phyloP scores from a whole-genome alignment of 2,888 invertebrate species.

The Aethes cnicana region DNA sequence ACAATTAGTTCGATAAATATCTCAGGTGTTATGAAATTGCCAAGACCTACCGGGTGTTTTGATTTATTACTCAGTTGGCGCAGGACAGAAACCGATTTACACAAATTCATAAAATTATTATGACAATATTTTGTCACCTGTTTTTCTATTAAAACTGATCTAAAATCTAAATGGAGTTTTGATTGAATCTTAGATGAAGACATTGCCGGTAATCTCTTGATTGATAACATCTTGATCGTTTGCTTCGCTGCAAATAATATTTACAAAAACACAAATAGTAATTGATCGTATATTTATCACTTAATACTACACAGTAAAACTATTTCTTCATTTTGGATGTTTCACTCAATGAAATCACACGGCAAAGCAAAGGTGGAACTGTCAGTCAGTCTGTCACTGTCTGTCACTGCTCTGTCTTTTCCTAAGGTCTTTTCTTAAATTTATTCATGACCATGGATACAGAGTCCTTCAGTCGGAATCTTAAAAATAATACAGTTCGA shows the following conservation, averaged over 20 bases:
- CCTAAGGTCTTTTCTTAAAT: too few relatives aligned
- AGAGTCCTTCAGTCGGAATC: too few relatives aligned
- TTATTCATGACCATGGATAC: too few relatives aligned
- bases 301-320: conserved; percentile 4
- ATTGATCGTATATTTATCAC: neutral
- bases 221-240: conserved; percentile 57
- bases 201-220: conserved; percentile 60
- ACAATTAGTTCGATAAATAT: neutral
- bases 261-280: neutral
- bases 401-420: too few relatives aligned
- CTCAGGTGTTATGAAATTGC: too few relatives aligned
- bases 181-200: conserved; percentile 62
- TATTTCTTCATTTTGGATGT: conserved; percentile 2
- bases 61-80: conserved; percentile 60
- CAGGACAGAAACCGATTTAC: conserved; percentile 61
- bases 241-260: neutral
- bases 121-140: conserved; percentile 53
- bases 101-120: conserved; percentile 53
- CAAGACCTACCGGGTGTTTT: conserved; percentile 63
- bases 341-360: neutral
- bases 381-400: neutral
- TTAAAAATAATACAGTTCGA: too few relatives aligned
- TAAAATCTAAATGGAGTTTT: conserved; percentile 49
- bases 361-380: neutral
- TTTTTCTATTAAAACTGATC: conserved; percentile 45